These are phyloP conservation scores for Ailuropoda melanoleuca DNA, from an alignment of 2,113 vertebrate species.

Conservation along the genomic window DNA sequence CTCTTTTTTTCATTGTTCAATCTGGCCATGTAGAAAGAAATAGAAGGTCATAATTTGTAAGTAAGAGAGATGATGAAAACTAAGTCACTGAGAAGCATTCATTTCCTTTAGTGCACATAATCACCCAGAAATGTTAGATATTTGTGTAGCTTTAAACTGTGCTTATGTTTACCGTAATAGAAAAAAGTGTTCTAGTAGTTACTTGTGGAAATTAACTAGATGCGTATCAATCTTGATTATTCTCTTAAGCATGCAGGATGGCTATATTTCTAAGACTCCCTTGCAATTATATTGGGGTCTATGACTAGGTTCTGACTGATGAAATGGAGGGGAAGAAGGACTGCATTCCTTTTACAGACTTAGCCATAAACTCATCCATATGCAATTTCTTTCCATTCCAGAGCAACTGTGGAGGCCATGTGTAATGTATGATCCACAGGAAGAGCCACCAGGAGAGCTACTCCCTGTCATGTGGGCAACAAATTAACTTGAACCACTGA, in stretches of 20 bases:
- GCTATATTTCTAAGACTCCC: neutral
- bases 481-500: neutral
- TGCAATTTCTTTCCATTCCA: neutral
- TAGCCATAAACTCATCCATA: neutral
- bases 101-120: neutral
- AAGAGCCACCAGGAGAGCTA: neutral
- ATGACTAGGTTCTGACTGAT: neutral
- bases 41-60: neutral
- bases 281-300: neutral
- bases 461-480: neutral
- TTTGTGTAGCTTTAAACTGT: constrained; percentile 10
- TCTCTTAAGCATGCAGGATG: neutral
- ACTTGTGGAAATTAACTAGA: neutral
- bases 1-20: neutral
- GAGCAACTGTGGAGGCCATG: neutral
- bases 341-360: neutral
- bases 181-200: neutral
- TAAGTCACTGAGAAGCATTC: neutral
- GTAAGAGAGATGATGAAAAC: neutral
- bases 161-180: neutral
- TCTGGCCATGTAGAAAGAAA: neutral
- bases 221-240: neutral
- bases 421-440: neutral
- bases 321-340: neutral
- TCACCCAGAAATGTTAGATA: neutral